Base-by-base conservation (phyloP, 2,797 vertebrate species). In the Xyrichtys novacula region DNA sequence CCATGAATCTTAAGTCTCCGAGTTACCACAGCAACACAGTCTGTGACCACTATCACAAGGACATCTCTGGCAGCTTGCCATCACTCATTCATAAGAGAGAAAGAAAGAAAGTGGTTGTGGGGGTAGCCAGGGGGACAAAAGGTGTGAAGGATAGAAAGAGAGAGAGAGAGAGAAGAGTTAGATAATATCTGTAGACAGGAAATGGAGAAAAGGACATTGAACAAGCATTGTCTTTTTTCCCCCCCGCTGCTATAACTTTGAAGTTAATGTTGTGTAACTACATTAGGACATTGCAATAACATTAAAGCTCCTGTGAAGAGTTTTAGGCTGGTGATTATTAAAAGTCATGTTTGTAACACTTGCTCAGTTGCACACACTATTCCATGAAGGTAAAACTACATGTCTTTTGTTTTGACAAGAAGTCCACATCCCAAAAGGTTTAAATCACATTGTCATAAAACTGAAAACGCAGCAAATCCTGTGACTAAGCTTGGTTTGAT, bases 11-110 rank as follows among this genome's bases (percentile, higher is more conserved):
- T 80, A 81, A 88, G 78, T 84, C 63, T 71, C 54, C 3, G 64
- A 78, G 88, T 91, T 90, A 79, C 89, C 87, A 90, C 84, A 80
- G 90, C 89, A 91, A 90, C 89, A 43, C 69, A 47, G 74, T 54
- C 74, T 69, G 81, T 38, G 59, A 78, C 80, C 81, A 81, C 84
- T 83, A 85, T 87, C 81, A 54, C 88, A 92, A 91, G 90, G 89
- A 88, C 85, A 77, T 86, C 78, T 84, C 48, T 84, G 83, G 76
- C 82, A 49, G 74, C 70, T 54, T 36, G 68, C 81, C 82, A 80
- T 81, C 23, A 20, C 73, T 88, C 88, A 88, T 91, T 92, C 83
- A 84, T 65, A 65, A 75, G 64, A 74, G 61, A 71, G 66, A 68
- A 70, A 70, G 66, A 70, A 79, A 65, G 59, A 66, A 25, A 23